Evolutionary conservation across 2,797 vertebrate species (phyloP).

Genomic region (Centropyge bicolor): DNA sequence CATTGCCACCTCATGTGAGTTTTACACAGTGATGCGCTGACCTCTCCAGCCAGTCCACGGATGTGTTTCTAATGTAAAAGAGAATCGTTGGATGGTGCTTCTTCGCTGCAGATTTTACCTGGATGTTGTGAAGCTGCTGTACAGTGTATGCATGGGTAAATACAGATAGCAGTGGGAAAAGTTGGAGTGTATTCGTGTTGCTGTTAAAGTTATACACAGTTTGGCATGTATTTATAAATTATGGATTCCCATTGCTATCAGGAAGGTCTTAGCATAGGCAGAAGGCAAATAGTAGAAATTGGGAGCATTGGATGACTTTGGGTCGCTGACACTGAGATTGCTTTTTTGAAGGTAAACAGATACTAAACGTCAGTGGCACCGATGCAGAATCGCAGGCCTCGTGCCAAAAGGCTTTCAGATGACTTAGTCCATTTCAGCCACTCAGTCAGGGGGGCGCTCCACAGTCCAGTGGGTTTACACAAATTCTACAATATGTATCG

Average conservation of each 20-base stretch:
- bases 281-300: slow-evolving; percentile 54
- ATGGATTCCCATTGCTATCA: slow-evolving; percentile 58
- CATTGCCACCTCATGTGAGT: slow-evolving; percentile 71
- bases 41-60: slow-evolving; percentile 49
- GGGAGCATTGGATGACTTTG: slow-evolving; percentile 41
- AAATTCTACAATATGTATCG: slow-evolving; percentile 41
- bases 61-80: slow-evolving; percentile 50
- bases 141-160: slow-evolving; percentile 39
- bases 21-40: slow-evolving; percentile 47
- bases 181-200: slow-evolving; percentile 27
- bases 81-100: slow-evolving; percentile 23
- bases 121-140: slow-evolving; percentile 14
- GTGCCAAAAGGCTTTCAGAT: slow-evolving; percentile 34
- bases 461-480: slow-evolving; percentile 53
- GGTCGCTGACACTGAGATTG: slow-evolving; percentile 11
- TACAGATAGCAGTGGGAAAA: slow-evolving; percentile 38
- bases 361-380: slow-evolving; percentile 13
- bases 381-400: neutral
- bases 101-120: slow-evolving; percentile 29
- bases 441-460: slow-evolving; percentile 23
- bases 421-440: slow-evolving; percentile 32
- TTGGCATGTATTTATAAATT: slow-evolving; percentile 65
- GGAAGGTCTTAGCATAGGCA: slow-evolving; percentile 22
- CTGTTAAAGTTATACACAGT: slow-evolving; percentile 27
- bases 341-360: slow-evolving; percentile 25